Base-by-base conservation (phyloP, 2,888 invertebrate species). In the Phyllotreta striolata region DNA sequence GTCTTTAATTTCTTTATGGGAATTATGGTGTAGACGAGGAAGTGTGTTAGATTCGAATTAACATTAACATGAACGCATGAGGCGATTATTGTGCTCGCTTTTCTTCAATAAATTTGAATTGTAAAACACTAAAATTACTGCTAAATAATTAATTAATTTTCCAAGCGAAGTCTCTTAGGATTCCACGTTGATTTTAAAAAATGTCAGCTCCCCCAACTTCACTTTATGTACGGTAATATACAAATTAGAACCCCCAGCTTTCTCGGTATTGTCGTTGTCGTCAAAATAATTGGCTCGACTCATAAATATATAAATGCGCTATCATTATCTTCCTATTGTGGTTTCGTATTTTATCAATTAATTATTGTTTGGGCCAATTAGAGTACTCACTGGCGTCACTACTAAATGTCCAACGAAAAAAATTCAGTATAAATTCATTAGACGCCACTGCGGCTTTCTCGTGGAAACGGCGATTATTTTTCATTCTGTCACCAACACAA, bases 401-500 rank as follows among this genome's bases (percentile, higher is more conserved):
- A 6, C 6, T 6, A 34, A 14, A 34, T 8, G 47, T 6, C 8
- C 14, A 13, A 47, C 10, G 10, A 14, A 7, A 44, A 44, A 10
- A 44, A 24, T 24, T 3, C 24, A 24, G 24, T 24, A 24, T 24
- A 24, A 24, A 24, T 24, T 24, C 24, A 24, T 1, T 13, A 14
- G 44, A 44, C 8, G 44, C 9, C 43, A 40, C 54, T 56, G 55
- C 40, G 43, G 55, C 49, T 56, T 38, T 54, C 60, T 58, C 37
- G 40, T 49, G 69, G 66, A 69, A 74, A 74, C 75, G 73, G 75
- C 70, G 77, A 75, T 77, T 75, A 79, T 79, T 78, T 79, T 78
- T 79, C 79, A 78, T 78, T 67, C 77, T 77, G 79, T 78, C 78
- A 74, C 71, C 70, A 66, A 63, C 73, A 75, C 76, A 76, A 77